A percentile compares a stretch with the other conserved stretches of the same genome.
phyloP scores from a whole-genome alignment of 2,797 vertebrate species.

The Protosalanx chinensis region DNA sequence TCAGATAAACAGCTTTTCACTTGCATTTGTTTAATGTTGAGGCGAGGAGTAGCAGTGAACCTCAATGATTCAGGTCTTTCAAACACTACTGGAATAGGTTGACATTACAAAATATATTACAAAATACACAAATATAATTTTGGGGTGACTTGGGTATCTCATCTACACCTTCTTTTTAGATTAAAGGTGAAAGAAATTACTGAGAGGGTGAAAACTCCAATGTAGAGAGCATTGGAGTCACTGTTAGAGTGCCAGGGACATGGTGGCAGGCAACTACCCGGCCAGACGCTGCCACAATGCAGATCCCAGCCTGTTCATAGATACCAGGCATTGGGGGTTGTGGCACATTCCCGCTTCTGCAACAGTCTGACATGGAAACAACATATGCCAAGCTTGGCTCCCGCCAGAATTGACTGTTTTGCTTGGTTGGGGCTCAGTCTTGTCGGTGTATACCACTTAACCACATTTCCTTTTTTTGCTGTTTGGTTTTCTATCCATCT shows the following conservation, averaged over 20 bases:
- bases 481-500: slow-evolving; percentile 63
- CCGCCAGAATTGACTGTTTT: slow-evolving; percentile 30
- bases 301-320: slow-evolving; percentile 37
- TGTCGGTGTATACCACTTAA: slow-evolving; percentile 44
- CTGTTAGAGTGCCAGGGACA: slow-evolving; percentile 19
- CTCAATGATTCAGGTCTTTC: neutral
- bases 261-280: slow-evolving; percentile 5
- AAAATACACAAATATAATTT: no score
- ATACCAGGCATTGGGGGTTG: slow-evolving; percentile 45
- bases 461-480: slow-evolving; percentile 51
- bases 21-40: slow-evolving; percentile 8
- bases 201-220: neutral
- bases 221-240: slow-evolving; percentile 10
- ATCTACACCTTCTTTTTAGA: neutral
- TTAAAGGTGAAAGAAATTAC: neutral
- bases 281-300: slow-evolving; percentile 14
- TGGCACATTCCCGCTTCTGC: slow-evolving; percentile 46
- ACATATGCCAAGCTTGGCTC: slow-evolving; percentile 56
- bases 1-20: slow-evolving; percentile 26
- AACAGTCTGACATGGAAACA: slow-evolving; percentile 57
- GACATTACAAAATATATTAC: no score
- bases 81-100: neutral
- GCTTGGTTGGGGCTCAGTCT: slow-evolving; percentile 45
- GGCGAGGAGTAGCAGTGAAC: no score
- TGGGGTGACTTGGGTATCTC: no score